These are phyloP conservation scores for Myodes glareolus DNA, from an alignment of 2,113 vertebrate species.

Conservation along the genomic window DNA sequence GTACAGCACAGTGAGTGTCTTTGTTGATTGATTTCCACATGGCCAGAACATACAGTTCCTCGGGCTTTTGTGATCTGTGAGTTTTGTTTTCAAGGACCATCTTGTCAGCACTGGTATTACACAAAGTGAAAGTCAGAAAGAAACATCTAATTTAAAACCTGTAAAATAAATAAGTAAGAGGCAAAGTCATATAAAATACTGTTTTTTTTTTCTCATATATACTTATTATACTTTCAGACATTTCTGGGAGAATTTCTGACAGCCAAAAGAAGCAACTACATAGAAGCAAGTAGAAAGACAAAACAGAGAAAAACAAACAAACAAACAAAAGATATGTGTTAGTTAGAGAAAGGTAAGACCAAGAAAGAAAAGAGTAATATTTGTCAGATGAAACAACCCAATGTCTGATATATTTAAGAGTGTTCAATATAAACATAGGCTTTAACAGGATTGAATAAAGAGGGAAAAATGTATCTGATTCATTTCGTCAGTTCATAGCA, in stretches of 20 bases:
- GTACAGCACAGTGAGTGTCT: not conserved
- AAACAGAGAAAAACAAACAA: constrained; percentile 19
- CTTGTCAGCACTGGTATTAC: constrained; percentile 22
- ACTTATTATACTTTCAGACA: constrained; percentile 35
- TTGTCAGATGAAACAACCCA: constrained; percentile 1
- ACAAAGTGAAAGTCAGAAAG: not conserved
- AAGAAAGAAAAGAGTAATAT: not conserved
- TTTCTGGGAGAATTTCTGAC: constrained; percentile 42
- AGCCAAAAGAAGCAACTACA: constrained; percentile 67
- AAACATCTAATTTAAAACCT: constrained; percentile 41
- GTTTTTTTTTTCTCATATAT: constrained; percentile 63
- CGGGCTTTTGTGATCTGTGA: not conserved
- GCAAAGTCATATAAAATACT: constrained; percentile 50
- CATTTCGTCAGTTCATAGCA: not conserved
- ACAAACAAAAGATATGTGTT: not conserved
- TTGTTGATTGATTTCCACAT: not conserved
- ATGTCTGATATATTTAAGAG: not conserved
- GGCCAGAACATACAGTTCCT: not conserved
- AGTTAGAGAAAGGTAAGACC: constrained; percentile 26
- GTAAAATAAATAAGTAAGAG: constrained; percentile 64
- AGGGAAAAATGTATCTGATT: not conserved
- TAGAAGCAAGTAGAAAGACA: constrained; percentile 24
- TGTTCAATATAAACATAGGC: not conserved
- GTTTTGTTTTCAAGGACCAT: not conserved
- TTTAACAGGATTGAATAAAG: not conserved